Evolutionary conservation across 64 coral and sea anemone genomes (phyloP).

Genomic region (Trachythela sp.): DNA sequence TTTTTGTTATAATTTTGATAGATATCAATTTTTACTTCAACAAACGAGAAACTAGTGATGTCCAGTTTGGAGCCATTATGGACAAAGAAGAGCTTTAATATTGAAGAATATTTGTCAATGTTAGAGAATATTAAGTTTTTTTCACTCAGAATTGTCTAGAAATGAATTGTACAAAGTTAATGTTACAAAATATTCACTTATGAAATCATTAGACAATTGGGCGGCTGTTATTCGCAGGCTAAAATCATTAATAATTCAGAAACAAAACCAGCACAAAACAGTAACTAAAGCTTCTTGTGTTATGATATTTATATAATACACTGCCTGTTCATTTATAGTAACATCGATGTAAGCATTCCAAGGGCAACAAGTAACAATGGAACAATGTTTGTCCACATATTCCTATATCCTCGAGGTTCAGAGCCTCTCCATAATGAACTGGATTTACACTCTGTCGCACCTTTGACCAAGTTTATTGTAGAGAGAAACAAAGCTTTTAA

Average conservation of each 20-base stretch:
- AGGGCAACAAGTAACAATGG: conserved; percentile 81
- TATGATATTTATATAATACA: not conserved
- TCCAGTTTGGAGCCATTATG: conserved; percentile 42
- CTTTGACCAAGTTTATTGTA: conserved; percentile 70
- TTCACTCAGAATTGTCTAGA: not conserved
- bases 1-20: conserved; percentile 7
- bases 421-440: conserved; percentile 57
- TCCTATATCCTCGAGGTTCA: conserved; percentile 54
- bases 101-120: conserved; percentile 30
- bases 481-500: conserved; percentile 72
- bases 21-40: conserved; percentile 58
- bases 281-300: not conserved
- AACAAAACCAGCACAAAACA: not conserved
- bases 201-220: too few species aligned
- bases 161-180: too few species aligned
- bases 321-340: conserved; percentile 15
- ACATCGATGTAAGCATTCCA: conserved; percentile 69
- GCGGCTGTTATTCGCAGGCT: too few species aligned
- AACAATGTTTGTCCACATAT: conserved; percentile 64
- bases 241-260: too few species aligned
- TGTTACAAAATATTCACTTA: too few species aligned
- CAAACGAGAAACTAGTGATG: conserved; percentile 12
- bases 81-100: conserved; percentile 54
- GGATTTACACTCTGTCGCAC: conserved; percentile 31
- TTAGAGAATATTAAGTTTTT: conserved; percentile 26